These are phyloP conservation scores for Columbina picui DNA, from an alignment of 2,113 vertebrate species.

Conservation along the genomic window DNA sequence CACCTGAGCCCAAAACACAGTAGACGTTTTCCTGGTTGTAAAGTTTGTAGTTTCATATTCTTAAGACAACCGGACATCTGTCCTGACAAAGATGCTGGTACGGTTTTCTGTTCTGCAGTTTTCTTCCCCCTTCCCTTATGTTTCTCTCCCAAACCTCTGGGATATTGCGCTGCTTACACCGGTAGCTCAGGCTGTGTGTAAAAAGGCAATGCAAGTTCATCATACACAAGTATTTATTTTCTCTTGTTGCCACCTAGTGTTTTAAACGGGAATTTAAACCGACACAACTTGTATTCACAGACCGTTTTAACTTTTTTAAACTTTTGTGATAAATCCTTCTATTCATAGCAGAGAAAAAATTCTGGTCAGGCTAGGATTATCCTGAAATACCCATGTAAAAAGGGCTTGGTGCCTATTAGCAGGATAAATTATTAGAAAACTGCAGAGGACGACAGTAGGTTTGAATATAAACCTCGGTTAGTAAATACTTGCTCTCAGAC, in stretches of 20 bases:
- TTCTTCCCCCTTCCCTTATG: not conserved
- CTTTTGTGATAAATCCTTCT: not conserved
- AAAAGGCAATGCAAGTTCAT: fast-evolving
- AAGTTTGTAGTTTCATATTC: not conserved
- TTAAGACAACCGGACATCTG: not conserved
- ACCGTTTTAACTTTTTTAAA: not conserved
- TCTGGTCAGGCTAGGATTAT: not conserved
- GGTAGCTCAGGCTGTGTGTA: not conserved
- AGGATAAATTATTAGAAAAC: not conserved
- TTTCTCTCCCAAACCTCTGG: not conserved
- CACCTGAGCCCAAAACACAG: not conserved
- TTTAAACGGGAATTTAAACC: not conserved
- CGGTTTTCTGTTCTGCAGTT: not conserved
- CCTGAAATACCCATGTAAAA: not conserved
- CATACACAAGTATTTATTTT: not conserved
- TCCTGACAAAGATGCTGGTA: not conserved
- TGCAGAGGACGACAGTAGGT: not conserved
- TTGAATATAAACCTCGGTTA: not conserved
- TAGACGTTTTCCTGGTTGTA: not conserved
- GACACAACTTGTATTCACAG: not conserved
- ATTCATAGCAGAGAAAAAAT: not conserved
- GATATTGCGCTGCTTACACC: fast-evolving
- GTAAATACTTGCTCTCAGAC: not conserved
- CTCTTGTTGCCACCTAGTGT: constrained; percentile 57
- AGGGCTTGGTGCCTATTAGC: not conserved